Percentiles rank a stretch among this genome's conserved stretches.
These are phyloP conservation scores for Drosophila pseudoobscura DNA, from an alignment of 1,140 invertebrate species.

Conservation along the genomic window DNA sequence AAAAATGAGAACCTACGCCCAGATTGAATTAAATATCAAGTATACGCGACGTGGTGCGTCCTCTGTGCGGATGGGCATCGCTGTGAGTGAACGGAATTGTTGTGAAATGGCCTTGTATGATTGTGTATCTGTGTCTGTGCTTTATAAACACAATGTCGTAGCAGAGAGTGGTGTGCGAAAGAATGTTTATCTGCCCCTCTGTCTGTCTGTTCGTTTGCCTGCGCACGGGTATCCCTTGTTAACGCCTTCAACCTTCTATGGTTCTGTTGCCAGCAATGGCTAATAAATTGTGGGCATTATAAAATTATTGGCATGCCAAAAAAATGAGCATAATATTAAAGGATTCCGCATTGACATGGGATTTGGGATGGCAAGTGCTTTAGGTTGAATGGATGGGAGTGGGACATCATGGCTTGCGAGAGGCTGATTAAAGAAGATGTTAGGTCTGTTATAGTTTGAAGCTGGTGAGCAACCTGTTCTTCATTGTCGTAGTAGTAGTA, in stretches of 20 bases:
- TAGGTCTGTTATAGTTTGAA: too few species aligned
- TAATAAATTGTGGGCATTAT: slow-evolving; percentile 60
- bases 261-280: slow-evolving; percentile 16
- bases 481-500: too few species aligned
- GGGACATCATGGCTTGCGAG: too few species aligned
- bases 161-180: slow-evolving; percentile 37
- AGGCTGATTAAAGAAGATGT: too few species aligned
- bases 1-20: slow-evolving; percentile 65
- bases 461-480: too few species aligned
- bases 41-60: slow-evolving; percentile 54
- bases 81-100: too few species aligned
- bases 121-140: slow-evolving; percentile 25
- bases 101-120: slow-evolving; percentile 8
- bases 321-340: not conserved
- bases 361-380: too few species aligned
- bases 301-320: slow-evolving; percentile 64
- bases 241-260: slow-evolving; percentile 49
- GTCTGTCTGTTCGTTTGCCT: slow-evolving; percentile 15
- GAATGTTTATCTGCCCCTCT: slow-evolving; percentile 40
- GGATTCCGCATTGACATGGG: too few species aligned
- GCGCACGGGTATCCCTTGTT: slow-evolving; percentile 38
- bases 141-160: slow-evolving; percentile 51
- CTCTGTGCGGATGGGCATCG: not conserved
- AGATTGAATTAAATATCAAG: slow-evolving; percentile 79
- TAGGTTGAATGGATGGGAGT: too few species aligned